Percentiles rank a stretch among this genome's conserved stretches.
Evolutionary conservation across 2,888 invertebrate species (phyloP).

Genomic region (Mesodorylaimus sp.): DNA sequence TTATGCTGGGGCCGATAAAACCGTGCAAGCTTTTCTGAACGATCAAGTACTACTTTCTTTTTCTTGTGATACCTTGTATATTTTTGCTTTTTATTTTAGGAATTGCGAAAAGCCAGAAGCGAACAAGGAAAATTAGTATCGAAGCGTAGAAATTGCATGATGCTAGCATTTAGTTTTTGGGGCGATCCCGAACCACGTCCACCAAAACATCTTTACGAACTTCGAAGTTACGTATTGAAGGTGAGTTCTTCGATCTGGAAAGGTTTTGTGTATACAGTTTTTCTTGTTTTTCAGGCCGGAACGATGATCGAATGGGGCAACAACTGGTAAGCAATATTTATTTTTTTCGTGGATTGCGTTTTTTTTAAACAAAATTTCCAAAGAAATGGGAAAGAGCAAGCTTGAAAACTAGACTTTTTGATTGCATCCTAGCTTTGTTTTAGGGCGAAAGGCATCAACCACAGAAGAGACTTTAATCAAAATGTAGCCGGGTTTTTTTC

Average conservation of each 20-base stretch:
- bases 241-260: slow-evolving; percentile 18
- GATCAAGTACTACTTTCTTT: slow-evolving; percentile 12
- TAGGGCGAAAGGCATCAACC: slow-evolving; percentile 39
- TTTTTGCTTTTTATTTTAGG: slow-evolving; percentile 14
- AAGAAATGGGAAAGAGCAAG: no score
- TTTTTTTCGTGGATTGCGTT: no score
- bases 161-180: slow-evolving; percentile 94
- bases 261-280: neutral
- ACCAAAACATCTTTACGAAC: slow-evolving; percentile 71
- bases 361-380: no score
- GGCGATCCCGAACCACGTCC: slow-evolving; percentile 53
- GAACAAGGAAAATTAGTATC: slow-evolving; percentile 35
- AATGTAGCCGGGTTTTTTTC: slow-evolving; percentile 95
- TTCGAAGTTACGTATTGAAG: slow-evolving; percentile 71
- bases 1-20: slow-evolving; percentile 45
- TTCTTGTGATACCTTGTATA: slow-evolving; percentile 15
- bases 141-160: slow-evolving; percentile 73
- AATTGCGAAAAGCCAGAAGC: slow-evolving; percentile 26
- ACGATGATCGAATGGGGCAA: slow-evolving; percentile 99
- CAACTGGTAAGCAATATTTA: slow-evolving; percentile 47
- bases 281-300: slow-evolving; percentile 47
- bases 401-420: no score
- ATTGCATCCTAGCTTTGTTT: neutral
- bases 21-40: slow-evolving; percentile 27
- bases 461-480: slow-evolving; percentile 71